Percentiles rank a stretch among this genome's conserved stretches.
phyloP scores from a whole-genome alignment of 2,113 vertebrate species.

The Gopherus evgoodei region DNA sequence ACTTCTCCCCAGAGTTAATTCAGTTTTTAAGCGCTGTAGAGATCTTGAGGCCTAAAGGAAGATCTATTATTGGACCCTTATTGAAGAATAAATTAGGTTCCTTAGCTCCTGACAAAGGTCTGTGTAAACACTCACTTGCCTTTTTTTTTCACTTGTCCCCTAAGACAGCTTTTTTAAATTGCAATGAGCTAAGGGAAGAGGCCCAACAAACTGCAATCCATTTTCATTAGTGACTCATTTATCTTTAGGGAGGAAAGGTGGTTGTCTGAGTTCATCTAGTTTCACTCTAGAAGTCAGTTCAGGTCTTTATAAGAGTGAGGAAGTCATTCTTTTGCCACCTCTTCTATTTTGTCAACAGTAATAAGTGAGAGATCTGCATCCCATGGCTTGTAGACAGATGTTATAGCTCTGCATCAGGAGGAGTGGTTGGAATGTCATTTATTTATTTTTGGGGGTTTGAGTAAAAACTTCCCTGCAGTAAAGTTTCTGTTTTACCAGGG shows the following conservation, averaged over 20 bases:
- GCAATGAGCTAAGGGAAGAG: background rate
- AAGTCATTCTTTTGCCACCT: background rate
- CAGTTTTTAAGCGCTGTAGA: background rate
- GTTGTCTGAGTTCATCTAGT: background rate
- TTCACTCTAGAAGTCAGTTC: background rate
- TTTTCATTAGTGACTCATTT: background rate
- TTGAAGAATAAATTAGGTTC: background rate
- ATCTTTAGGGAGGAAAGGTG: background rate
- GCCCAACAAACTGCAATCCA: background rate
- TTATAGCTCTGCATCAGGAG: background rate
- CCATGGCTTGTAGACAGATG: background rate
- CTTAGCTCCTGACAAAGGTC: background rate
- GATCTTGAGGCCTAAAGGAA: background rate
- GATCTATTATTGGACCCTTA: background rate
- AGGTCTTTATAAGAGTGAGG: background rate
- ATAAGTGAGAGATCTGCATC: background rate
- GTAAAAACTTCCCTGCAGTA: background rate
- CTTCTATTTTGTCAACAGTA: background rate
- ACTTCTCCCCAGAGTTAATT: fast-evolving
- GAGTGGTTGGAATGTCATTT: background rate
- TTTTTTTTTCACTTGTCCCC: constrained; percentile 16
- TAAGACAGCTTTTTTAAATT: constrained; percentile 23
- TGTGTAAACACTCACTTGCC: background rate
- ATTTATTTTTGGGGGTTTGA: background rate
- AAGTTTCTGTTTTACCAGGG: background rate